Conservation (phyloP, 2,888 invertebrate species). For the Schizotus pectinicornis region DNA sequence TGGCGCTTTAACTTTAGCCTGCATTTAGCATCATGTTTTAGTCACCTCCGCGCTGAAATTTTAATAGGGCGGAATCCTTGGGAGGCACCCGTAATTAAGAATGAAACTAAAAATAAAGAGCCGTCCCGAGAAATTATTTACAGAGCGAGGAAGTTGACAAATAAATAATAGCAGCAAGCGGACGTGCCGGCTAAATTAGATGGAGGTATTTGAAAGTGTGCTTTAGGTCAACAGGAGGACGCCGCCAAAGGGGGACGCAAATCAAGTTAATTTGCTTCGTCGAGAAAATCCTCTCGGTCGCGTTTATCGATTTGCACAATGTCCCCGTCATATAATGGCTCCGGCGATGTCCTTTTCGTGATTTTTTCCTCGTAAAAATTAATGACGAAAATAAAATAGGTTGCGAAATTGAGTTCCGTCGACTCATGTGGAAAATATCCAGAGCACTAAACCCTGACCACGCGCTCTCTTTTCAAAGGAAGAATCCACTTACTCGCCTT, state of each 20-base stretch:
- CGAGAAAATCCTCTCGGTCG: conserved; percentile 8
- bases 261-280: conserved; percentile 36
- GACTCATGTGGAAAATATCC: conserved; percentile 32
- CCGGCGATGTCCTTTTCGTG: conserved; percentile 1
- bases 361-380: conserved; percentile 16
- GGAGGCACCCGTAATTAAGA: too few relatives aligned
- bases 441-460: conserved; percentile 34
- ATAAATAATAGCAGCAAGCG: too few relatives aligned
- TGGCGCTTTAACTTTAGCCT: too few relatives aligned
- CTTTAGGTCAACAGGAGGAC: conserved; percentile 17
- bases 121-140: too few relatives aligned
- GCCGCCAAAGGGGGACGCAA: conserved; percentile 20
- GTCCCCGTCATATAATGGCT: conserved; percentile 4
- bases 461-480: conserved; percentile 17
- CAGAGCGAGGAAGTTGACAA: too few relatives aligned
- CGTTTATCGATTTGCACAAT: conserved; percentile 16
- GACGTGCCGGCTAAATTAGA: too few relatives aligned
- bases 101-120: too few relatives aligned
- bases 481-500: conserved; percentile 38
- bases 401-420: conserved; percentile 23
- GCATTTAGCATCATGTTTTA: too few relatives aligned
- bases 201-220: neutral
- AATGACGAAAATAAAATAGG: conserved; percentile 28
- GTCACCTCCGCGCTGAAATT: too few relatives aligned
- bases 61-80: too few relatives aligned